Evolutionary conservation across 2,888 invertebrate species (phyloP).

Genomic region (Hylaea fasciaria): DNA sequence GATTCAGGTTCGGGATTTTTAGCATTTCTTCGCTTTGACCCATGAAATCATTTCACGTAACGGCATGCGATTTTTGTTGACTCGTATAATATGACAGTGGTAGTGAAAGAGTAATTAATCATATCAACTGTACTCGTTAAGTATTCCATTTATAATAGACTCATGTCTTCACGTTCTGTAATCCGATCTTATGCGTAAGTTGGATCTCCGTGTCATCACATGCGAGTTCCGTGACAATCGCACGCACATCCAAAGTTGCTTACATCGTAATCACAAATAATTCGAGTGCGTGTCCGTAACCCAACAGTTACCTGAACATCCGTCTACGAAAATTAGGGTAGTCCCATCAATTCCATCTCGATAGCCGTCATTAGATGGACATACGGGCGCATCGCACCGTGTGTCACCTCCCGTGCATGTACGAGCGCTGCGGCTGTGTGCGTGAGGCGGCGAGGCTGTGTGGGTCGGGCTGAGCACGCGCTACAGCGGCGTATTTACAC

Average conservation of each 20-base stretch:
- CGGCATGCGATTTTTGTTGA: too few species aligned
- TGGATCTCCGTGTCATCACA: too few species aligned
- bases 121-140: too few species aligned
- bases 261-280: conserved; percentile 45
- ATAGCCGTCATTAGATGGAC: conserved; percentile 54
- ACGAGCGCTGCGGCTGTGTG: conserved; percentile 46
- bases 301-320: conserved; percentile 49
- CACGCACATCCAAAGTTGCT: conserved; percentile 14
- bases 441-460: conserved; percentile 54
- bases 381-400: conserved; percentile 48
- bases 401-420: conserved; percentile 49
- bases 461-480: conserved; percentile 77
- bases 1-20: background rate
- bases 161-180: too few species aligned
- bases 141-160: too few species aligned
- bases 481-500: conserved; percentile 79
- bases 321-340: conserved; percentile 55
- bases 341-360: conserved; percentile 59
- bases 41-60: conserved; percentile 1
- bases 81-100: too few species aligned
- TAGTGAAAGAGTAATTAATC: too few species aligned
- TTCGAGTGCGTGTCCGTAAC: conserved; percentile 40
- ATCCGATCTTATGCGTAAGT: too few species aligned
- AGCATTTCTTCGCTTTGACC: conserved; percentile 21
- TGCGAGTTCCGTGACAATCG: background rate